A percentile compares a stretch with the other conserved stretches of the same genome.
phyloP scores from a whole-genome alignment of 1,140 invertebrate genomes.

The Aricia agestis region DNA sequence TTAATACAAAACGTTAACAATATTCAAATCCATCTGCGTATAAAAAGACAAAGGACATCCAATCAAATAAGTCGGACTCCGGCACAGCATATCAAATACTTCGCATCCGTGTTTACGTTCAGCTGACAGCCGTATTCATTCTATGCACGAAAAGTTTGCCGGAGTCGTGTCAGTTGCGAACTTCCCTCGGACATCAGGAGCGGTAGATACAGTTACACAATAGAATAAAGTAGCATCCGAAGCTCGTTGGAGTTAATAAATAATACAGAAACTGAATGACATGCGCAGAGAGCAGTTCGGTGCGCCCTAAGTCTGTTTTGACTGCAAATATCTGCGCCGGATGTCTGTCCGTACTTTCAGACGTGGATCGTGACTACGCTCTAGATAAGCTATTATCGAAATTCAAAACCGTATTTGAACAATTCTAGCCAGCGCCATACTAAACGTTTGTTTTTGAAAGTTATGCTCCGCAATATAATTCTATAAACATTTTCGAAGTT shows the following conservation, averaged over 20 bases:
- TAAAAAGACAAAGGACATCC: background rate
- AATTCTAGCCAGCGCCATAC: background rate
- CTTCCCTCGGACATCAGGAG: conserved; percentile 66
- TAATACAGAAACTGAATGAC: conserved; percentile 69
- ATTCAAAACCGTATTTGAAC: conserved; percentile 19
- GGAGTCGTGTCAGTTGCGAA: conserved; percentile 58
- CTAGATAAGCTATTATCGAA: conserved; percentile 36
- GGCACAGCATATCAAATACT: conserved; percentile 13
- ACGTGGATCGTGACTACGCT: conserved; percentile 34
- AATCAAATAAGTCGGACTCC: background rate
- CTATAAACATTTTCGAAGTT: conserved; percentile 35
- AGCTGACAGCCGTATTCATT: conserved; percentile 64
- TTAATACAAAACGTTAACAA: too few relatives aligned
- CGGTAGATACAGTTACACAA: conserved; percentile 65
- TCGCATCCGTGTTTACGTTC: conserved; percentile 41
- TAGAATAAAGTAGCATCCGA: conserved; percentile 74
- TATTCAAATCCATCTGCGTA: background rate
- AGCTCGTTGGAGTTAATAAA: conserved; percentile 74
- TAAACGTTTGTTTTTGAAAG: conserved; percentile 7
- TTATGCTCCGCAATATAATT: background rate
- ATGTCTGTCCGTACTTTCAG: conserved; percentile 46
- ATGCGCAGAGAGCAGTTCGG: conserved; percentile 61
- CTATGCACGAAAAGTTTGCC: conserved; percentile 70
- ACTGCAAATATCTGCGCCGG: conserved; percentile 70
- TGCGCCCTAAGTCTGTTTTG: conserved; percentile 68